Conservation (phyloP, 1,140 invertebrate species). For the Micrasema minimum region DNA sequence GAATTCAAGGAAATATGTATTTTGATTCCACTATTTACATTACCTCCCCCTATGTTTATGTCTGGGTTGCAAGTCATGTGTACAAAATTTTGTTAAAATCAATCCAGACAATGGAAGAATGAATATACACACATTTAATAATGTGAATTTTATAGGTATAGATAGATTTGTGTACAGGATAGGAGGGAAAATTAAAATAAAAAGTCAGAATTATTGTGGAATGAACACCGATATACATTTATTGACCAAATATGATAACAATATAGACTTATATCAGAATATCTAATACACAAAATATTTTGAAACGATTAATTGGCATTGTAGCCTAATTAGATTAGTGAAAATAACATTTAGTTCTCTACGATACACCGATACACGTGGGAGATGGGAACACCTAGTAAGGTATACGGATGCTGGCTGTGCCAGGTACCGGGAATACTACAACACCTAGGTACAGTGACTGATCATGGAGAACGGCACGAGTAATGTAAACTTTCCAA, state of each 20-base stretch:
- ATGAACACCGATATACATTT: constrained; percentile 50
- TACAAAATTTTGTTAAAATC: too few relatives aligned
- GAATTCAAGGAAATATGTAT: too few relatives aligned
- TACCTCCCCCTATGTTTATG: too few relatives aligned
- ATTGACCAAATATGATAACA: constrained; percentile 49
- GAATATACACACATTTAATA: too few relatives aligned
- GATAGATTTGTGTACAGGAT: too few relatives aligned
- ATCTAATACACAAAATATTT: constrained; percentile 47
- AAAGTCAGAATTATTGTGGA: constrained; percentile 9
- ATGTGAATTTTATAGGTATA: background rate
- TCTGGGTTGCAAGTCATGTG: too few relatives aligned
- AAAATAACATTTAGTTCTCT: constrained; percentile 28
- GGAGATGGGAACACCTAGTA: constrained; percentile 14
- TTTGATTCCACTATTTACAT: too few relatives aligned
- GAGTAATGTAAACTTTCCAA: constrained; percentile 29
- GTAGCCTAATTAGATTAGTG: constrained; percentile 19
- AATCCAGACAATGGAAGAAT: too few relatives aligned
- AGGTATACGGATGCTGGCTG: constrained; percentile 8
- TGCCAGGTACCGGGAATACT: constrained; percentile 20
- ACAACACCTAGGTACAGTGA: constrained; percentile 39
- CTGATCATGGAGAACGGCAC: constrained; percentile 51
- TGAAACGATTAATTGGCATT: constrained; percentile 46
- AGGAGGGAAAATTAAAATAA: too few relatives aligned
- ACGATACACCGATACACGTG: constrained; percentile 44
- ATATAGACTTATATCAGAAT: constrained; percentile 44